Base-by-base conservation (phyloP, 2,797 vertebrate species). In the Tiaroga cobitis region DNA sequence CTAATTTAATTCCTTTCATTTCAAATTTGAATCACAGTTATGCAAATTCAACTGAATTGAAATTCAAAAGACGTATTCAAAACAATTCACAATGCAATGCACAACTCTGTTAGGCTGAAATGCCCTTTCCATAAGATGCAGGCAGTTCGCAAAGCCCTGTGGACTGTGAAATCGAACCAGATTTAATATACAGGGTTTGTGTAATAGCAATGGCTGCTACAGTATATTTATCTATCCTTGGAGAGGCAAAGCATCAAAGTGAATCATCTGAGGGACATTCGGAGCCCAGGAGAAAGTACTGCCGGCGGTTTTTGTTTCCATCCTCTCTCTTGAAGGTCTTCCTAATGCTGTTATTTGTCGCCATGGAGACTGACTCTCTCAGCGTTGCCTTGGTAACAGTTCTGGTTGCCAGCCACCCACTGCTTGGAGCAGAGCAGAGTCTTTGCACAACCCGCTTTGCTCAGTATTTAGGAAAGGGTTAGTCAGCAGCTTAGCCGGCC, bases 351-450 rank as follows among this genome's bases (percentile, higher is more conserved):
- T 93, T 94, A 93, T 93, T 92, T 89, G 94, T 96, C 91, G 89
- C 94, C 92, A 95, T 96, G 93, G 95, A 95, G 93, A 96, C 95
- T 93, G 94, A 93, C 93, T 82, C 94, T 94, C 89, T 84, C 89
- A 84, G 51, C 84, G 95, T 96, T 94, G 93, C 95, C 92, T 88
- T 94, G 94, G 95, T 91, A 95, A 96, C 95, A 69, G 91, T 86
- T 91, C 87, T 69, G 73, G 82, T 91, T 85, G 83, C 80, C 80
- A 90, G 90, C 91, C 92, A 89, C 94, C 93, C 92, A 93, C 93
- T 91, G 84, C 91, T 89, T 90, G 87, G 83, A 89, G 89, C 87
- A 91, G 87, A 82, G 82, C 54, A 67, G 85, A 83, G 59, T 49
- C 87, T 88, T 82, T 81, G 83, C 59, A 74, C 61, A 81, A 87